Evolutionary conservation across 2,797 vertebrate species (phyloP).

Genomic region (Microctenopoma steveboyesi): DNA sequence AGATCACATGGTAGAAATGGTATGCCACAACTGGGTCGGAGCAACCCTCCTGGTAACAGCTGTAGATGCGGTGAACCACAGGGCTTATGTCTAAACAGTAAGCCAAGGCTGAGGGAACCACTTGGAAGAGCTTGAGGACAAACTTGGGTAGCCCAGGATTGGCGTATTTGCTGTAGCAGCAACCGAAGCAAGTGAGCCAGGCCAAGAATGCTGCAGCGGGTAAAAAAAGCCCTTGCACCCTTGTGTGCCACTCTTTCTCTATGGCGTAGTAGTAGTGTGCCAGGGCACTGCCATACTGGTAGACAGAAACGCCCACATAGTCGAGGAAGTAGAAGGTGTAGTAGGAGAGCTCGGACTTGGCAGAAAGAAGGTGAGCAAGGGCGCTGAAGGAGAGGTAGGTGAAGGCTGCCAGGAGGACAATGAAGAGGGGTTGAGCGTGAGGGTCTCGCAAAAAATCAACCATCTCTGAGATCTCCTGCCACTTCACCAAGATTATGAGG

Average conservation of each 20-base stretch:
- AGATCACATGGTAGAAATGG: slow-evolving; percentile 91
- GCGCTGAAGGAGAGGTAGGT: slow-evolving; percentile 92
- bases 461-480: slow-evolving; percentile 84
- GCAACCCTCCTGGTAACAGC: slow-evolving; percentile 80
- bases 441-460: slow-evolving; percentile 91
- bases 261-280: slow-evolving; percentile 93
- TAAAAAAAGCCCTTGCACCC: slow-evolving; percentile 85
- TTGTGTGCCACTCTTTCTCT: slow-evolving; percentile 88
- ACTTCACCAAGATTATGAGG: slow-evolving; percentile 88
- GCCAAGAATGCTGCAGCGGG: slow-evolving; percentile 87
- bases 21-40: slow-evolving; percentile 87
- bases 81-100: slow-evolving; percentile 95
- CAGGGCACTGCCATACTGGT: slow-evolving; percentile 94
- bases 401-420: slow-evolving; percentile 88
- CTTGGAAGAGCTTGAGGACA: slow-evolving; percentile 89
- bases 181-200: slow-evolving; percentile 93
- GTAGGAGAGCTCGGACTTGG: slow-evolving; percentile 95
- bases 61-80: slow-evolving; percentile 89
- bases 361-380: slow-evolving; percentile 93
- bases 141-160: slow-evolving; percentile 80
- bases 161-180: slow-evolving; percentile 92
- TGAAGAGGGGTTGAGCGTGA: slow-evolving; percentile 91
- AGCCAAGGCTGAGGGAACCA: slow-evolving; percentile 91
- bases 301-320: slow-evolving; percentile 93
- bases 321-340: slow-evolving; percentile 97